These are phyloP conservation scores for Phallusia fumigata DNA, from an alignment of 23 tunicate genomes.

Conservation along the genomic window DNA sequence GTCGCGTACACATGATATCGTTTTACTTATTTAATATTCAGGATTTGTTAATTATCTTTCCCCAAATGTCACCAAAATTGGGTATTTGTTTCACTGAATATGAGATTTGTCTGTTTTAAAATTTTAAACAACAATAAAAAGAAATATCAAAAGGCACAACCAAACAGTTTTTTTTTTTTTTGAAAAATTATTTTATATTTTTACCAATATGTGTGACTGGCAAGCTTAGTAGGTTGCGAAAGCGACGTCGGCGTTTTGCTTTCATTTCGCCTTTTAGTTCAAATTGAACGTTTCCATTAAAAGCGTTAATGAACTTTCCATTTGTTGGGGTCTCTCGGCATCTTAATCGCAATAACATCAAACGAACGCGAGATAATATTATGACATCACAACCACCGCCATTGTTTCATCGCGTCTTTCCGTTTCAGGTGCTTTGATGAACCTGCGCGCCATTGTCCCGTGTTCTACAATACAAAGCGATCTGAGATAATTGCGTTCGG, in stretches of 20 bases:
- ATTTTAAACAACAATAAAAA: too few species aligned
- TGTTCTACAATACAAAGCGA: neutral
- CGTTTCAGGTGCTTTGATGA: neutral
- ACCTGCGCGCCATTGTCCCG: conserved; percentile 4
- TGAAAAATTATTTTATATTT: too few species aligned
- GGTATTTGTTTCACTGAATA: too few species aligned
- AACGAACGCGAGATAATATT: neutral
- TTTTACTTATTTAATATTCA: too few species aligned
- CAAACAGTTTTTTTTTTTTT: too few species aligned
- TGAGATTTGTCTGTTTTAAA: too few species aligned
- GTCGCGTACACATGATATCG: too few species aligned
- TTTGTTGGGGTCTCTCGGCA: neutral
- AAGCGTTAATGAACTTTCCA: neutral
- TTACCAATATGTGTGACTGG: too few species aligned
- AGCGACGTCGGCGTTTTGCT: neutral
- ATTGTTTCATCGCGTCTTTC: conserved; percentile 6
- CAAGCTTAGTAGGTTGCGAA: too few species aligned
- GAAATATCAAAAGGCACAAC: too few species aligned
- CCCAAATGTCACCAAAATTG: too few species aligned
- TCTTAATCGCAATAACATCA: neutral
- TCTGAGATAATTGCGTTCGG: neutral
- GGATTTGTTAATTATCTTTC: too few species aligned
- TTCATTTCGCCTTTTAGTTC: neutral
- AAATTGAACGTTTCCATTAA: conserved; percentile 1
- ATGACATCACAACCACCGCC: conserved; percentile 10